Conservation (phyloP, 2,888 invertebrate genomes). For the Drosophila anceps region DNA sequence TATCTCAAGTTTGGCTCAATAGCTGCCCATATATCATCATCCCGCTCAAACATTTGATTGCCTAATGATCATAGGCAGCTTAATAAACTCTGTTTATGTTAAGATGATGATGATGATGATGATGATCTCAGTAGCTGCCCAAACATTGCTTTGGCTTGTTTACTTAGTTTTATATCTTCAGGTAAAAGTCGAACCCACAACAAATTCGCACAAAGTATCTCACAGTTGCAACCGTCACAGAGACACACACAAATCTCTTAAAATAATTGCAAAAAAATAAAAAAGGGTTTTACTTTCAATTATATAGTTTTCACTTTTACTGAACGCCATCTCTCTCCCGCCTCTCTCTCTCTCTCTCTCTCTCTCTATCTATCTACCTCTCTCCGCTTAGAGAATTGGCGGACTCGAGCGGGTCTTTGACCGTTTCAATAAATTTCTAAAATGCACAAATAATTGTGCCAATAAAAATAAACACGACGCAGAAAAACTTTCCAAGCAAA, state of each 20-base stretch:
- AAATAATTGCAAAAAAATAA: slow-evolving; percentile 11
- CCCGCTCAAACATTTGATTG: neutral
- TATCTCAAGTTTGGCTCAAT: neutral
- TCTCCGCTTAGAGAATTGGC: slow-evolving; percentile 14
- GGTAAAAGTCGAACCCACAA: slow-evolving; percentile 9
- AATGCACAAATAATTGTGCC: slow-evolving; percentile 81
- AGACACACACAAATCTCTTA: slow-evolving; percentile 2
- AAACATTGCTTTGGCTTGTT: neutral
- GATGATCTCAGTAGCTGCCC: neutral
- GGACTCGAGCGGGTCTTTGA: slow-evolving; percentile 56
- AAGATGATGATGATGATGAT: neutral
- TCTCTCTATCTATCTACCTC: neutral
- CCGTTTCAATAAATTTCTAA: slow-evolving; percentile 77
- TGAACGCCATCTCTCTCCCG: neutral
- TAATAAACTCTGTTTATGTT: neutral
- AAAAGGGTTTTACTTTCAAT: slow-evolving; percentile 55
- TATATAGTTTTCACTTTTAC: slow-evolving; percentile 55
- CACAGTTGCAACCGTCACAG: neutral
- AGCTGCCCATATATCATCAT: neutral
- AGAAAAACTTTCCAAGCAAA: slow-evolving; percentile 72
- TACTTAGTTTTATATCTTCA: neutral
- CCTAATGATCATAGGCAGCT: neutral
- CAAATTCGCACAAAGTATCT: neutral
- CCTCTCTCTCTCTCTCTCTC: neutral
- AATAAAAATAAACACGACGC: slow-evolving; percentile 75